These are phyloP conservation scores for Gorsachius goisagi DNA, from an alignment of 2,113 vertebrate genomes.

Conservation along the genomic window DNA sequence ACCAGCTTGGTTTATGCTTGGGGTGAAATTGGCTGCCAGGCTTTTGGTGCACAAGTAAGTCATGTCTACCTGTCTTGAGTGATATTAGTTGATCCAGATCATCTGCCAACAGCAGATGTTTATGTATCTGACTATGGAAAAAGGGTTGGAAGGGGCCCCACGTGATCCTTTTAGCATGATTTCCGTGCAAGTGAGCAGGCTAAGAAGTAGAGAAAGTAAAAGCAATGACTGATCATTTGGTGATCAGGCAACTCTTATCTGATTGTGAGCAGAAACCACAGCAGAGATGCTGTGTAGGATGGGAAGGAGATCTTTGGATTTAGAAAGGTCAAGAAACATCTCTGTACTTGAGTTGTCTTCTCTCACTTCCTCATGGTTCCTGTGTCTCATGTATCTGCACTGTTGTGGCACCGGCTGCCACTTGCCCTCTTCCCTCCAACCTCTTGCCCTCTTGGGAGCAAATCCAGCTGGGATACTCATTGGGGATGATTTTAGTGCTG, in stretches of 20 bases:
- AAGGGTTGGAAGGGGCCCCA: neutral
- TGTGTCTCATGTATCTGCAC: neutral
- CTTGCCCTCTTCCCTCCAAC: neutral
- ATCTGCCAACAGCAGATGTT: neutral
- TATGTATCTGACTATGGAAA: neutral
- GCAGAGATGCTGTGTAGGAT: neutral
- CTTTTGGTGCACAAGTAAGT: neutral
- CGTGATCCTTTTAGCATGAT: accelerated
- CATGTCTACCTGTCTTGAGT: neutral
- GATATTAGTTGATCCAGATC: neutral
- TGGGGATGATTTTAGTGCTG: neutral
- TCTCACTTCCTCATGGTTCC: accelerated
- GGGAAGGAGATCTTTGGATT: neutral
- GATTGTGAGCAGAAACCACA: neutral
- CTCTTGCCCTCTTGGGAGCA: neutral
- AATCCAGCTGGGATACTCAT: neutral
- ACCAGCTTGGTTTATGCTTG: accelerated
- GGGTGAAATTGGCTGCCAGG: neutral
- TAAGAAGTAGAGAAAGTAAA: neutral
- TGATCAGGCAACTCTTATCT: neutral
- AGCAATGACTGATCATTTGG: neutral
- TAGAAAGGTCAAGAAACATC: neutral
- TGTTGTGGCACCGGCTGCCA: accelerated
- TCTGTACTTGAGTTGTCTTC: neutral
- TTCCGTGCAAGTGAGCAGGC: neutral